These are phyloP conservation scores for Sisyra terminalis DNA, from an alignment of 2,888 invertebrate species.

Conservation along the genomic window DNA sequence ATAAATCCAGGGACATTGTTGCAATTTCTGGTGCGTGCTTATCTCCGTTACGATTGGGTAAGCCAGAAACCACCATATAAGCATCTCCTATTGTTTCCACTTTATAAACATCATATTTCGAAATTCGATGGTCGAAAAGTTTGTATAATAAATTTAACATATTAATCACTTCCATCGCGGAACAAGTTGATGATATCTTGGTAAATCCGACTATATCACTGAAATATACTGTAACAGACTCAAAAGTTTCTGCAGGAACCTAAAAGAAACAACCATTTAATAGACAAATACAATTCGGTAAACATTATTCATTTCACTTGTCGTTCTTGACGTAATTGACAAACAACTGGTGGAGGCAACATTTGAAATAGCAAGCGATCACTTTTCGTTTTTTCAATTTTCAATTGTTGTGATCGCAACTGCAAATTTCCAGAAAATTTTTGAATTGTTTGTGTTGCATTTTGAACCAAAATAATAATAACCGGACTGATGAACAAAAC, in stretches of 20 bases:
- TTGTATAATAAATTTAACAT: constrained; percentile 82
- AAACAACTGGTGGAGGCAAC: constrained; percentile 73
- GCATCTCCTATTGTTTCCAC: constrained; percentile 85
- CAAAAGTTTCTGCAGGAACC: constrained; percentile 83
- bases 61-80: constrained; percentile 76
- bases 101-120: constrained; percentile 92
- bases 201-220: constrained; percentile 93
- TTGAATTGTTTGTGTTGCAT: constrained; percentile 77
- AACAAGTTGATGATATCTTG: constrained; percentile 76
- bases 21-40: constrained; percentile 74
- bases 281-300: too few species aligned
- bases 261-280: constrained; percentile 21
- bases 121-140: constrained; percentile 83
- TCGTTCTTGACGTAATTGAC: constrained; percentile 68
- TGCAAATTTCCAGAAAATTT: constrained; percentile 58
- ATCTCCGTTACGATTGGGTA: constrained; percentile 49
- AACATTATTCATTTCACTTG: constrained; percentile 37
- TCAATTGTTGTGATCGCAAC: constrained; percentile 64
- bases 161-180: constrained; percentile 64
- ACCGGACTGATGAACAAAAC: constrained; percentile 71
- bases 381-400: constrained; percentile 66
- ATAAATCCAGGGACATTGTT: constrained; percentile 69
- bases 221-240: constrained; percentile 82
- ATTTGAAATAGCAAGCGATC: constrained; percentile 74
- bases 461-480: constrained; percentile 66